Base-by-base conservation (phyloP, 2,113 vertebrate genomes). In the Hyla sarda region DNA sequence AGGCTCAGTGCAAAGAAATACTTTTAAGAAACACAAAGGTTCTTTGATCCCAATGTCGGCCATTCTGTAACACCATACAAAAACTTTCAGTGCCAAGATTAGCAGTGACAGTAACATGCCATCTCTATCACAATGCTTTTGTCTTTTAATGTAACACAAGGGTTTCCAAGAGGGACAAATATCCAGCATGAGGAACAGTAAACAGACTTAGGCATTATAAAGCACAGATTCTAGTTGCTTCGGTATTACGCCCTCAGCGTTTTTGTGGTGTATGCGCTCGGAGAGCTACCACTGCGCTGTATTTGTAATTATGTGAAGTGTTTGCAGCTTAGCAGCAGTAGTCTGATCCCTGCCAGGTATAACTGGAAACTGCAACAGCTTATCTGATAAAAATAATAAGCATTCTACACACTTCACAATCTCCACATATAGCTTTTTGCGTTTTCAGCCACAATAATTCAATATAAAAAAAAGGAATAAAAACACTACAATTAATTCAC, bases 301-400 rank as follows among this genome's bases (percentile, higher is more conserved):
- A 79, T 79, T 78, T 79, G 74, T 79, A 85, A 85, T 79, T 85
- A 85, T 79, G 84, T 85, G 60, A 85, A 79, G 84, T 78, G 75
- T 79, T 85, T 85, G 58, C 75, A 78, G 74, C 75, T 78, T 85
- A 85, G 74, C 84, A 78, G 84, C 47, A 56, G 45, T 50, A 69
- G 74, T 34, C 84, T 85, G 74, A 62, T 85, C 52, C 74, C 84
- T 56, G 62, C 84, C 75, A 85, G 84, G 84, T 85, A 85, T 54
- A 77, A 62, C 50, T 69, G 73, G 78, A 79, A 79, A 62, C 75
- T 37, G 84, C 48, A 79, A 71, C 45, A 54, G 74, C 56, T 67
- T 79, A 85, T 71, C 75, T 71, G 73, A 69, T 85, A 85, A 83
- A 73, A 81, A 83, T 83, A 85, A 78, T 78, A 77, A 85, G 28